These are phyloP conservation scores for Sebastes aleutianus DNA, from an alignment of 2,797 vertebrate species.

Conservation along the genomic window DNA sequence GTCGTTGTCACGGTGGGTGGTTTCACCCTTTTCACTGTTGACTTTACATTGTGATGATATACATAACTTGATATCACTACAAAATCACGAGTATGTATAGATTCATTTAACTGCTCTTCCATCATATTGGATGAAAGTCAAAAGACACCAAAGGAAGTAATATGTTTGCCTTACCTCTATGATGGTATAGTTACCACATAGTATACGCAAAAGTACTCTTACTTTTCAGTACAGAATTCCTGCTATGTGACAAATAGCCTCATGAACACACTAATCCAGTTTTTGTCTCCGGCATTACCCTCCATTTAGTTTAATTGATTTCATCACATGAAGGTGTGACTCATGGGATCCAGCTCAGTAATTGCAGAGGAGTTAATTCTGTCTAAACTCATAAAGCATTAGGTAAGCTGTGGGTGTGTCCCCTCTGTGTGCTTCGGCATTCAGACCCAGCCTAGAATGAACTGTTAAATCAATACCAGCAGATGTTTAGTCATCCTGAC, in stretches of 20 bases:
- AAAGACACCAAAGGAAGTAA: neutral
- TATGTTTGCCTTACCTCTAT: neutral
- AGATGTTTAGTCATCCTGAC: constrained; percentile 56
- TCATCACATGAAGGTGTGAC: constrained; percentile 48
- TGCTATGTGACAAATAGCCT: neutral
- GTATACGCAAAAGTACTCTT: neutral
- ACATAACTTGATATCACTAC: neutral
- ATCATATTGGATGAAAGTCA: neutral
- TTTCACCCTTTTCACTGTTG: neutral
- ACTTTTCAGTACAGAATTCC: neutral
- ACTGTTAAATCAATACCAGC: constrained; percentile 33
- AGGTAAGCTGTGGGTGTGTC: constrained; percentile 60
- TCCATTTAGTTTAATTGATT: constrained; percentile 43
- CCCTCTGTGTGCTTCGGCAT: constrained; percentile 3
- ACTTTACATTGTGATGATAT: neutral
- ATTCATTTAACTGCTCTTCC: neutral
- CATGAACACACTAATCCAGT: neutral
- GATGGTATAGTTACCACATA: neutral
- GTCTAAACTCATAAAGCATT: constrained; percentile 49
- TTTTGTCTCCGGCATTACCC: constrained; percentile 28
- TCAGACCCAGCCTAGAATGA: constrained; percentile 22
- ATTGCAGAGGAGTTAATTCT: constrained; percentile 48
- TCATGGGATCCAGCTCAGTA: constrained; percentile 37
- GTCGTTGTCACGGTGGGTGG: neutral
- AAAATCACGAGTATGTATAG: neutral